Percentiles rank a stretch among this genome's conserved stretches.
Conservation (phyloP, 1,140 invertebrate species). For the Dryas iulia region DNA sequence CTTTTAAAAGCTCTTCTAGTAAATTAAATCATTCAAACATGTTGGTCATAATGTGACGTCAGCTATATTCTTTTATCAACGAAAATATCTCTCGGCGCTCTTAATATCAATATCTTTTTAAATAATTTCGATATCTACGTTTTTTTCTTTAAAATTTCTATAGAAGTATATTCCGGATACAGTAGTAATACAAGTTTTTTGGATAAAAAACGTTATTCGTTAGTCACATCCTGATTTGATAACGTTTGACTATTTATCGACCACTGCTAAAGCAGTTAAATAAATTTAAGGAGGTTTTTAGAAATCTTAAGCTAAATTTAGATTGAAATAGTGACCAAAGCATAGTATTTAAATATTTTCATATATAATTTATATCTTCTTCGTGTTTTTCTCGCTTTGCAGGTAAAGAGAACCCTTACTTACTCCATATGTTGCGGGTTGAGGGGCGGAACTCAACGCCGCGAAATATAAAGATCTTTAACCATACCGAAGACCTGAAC, state of each 20-base stretch:
- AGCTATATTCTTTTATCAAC: slow-evolving; percentile 55
- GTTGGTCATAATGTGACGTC: slow-evolving; percentile 55
- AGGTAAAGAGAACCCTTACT: too few relatives aligned
- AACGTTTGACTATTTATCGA: not conserved
- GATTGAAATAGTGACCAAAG: too few relatives aligned
- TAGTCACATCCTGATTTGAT: not conserved
- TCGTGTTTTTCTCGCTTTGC: too few relatives aligned
- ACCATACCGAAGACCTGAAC: too few relatives aligned
- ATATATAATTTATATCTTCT: too few relatives aligned
- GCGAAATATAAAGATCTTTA: too few relatives aligned
- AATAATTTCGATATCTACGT: slow-evolving; percentile 47
- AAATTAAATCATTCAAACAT: slow-evolving; percentile 4
- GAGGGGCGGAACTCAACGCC: too few relatives aligned
- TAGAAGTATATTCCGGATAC: slow-evolving; percentile 14
- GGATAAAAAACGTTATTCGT: not conserved
- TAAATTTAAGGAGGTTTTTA: too few relatives aligned
- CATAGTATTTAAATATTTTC: too few relatives aligned
- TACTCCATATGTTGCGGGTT: too few relatives aligned
- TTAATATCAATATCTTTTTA: slow-evolving; percentile 63
- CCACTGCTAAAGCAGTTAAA: too few relatives aligned
- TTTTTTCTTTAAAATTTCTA: slow-evolving; percentile 9
- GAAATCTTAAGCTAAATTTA: too few relatives aligned
- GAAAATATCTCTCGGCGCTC: slow-evolving; percentile 47
- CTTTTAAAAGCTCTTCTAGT: slow-evolving; percentile 15
- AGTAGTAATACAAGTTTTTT: not conserved